A percentile compares a stretch with the other conserved stretches of the same genome.
Conservation (phyloP, 1,140 invertebrate species). For the Radopholus similis region DNA sequence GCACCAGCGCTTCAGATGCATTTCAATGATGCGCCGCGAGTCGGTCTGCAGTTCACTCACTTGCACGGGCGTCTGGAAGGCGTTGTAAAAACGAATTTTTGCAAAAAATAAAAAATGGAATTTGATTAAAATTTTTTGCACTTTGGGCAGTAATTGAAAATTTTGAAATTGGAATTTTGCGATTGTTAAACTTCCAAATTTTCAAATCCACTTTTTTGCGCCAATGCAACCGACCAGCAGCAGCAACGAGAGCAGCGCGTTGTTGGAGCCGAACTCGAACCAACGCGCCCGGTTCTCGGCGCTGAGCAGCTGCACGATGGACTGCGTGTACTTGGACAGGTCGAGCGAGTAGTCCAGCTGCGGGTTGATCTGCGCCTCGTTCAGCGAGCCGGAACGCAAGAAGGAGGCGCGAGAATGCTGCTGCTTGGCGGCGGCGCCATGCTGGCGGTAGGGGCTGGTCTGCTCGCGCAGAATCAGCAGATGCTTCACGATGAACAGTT, state of each 20-base stretch:
- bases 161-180: too few relatives aligned
- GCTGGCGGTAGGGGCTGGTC: constrained; percentile 85
- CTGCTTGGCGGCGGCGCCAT: constrained; percentile 10
- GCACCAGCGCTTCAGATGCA: constrained; percentile 44
- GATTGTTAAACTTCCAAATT: too few relatives aligned
- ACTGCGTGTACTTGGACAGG: constrained; percentile 46
- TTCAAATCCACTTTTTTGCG: too few relatives aligned
- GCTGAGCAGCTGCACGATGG: constrained; percentile 45
- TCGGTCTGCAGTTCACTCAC: constrained; percentile 51
- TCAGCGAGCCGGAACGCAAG: too few relatives aligned
- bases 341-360: constrained; percentile 54
- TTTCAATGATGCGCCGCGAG: constrained; percentile 52
- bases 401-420: background rate
- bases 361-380: constrained; percentile 6
- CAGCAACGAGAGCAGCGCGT: constrained; percentile 53
- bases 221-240: too few relatives aligned
- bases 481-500: constrained; percentile 95
- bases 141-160: too few relatives aligned
- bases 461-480: constrained; percentile 91
- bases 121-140: too few relatives aligned
- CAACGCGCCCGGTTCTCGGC: constrained; percentile 45
- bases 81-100: background rate
- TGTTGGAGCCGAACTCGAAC: constrained; percentile 59
- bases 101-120: background rate
- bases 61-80: constrained; percentile 52